Percentiles rank a stretch among this genome's conserved stretches.
Conservation (phyloP, 2,797 vertebrate genomes). For the Typhlichthys subterraneus region DNA sequence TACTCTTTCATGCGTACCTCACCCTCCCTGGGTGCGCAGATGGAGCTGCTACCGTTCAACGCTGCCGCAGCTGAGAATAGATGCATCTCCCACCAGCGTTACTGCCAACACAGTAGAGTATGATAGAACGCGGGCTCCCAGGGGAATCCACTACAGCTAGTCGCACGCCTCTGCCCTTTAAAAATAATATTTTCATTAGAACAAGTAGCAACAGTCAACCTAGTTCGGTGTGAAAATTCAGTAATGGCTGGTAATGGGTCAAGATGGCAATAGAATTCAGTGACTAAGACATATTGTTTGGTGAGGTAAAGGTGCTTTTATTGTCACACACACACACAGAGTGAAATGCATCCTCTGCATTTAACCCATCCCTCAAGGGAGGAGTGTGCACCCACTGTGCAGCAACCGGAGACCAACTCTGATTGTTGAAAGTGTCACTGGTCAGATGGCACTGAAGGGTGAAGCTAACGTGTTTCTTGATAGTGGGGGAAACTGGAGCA, state of each 20-base stretch:
- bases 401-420: too few species aligned
- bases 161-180: conserved; percentile 13
- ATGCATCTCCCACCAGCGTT: conserved; percentile 15
- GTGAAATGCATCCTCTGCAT: too few species aligned
- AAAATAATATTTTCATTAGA: conserved; percentile 14
- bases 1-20: conserved; percentile 15
- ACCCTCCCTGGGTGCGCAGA: conserved; percentile 10
- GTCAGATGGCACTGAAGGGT: background rate
- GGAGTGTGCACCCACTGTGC: too few species aligned
- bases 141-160: conserved; percentile 9
- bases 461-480: too few species aligned
- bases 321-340: too few species aligned
- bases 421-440: too few species aligned
- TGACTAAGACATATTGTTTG: background rate
- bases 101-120: conserved; percentile 17
- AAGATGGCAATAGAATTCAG: background rate
- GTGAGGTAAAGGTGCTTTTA: background rate
- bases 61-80: conserved; percentile 11
- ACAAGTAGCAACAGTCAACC: conserved; percentile 4
- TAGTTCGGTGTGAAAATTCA: background rate
- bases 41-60: conserved; percentile 18
- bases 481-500: too few species aligned
- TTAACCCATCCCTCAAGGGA: too few species aligned
- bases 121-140: conserved; percentile 12
- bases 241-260: conserved; percentile 12